These are phyloP conservation scores for Poecilia latipinna DNA, from an alignment of 2,113 vertebrate species.

Conservation along the genomic window DNA sequence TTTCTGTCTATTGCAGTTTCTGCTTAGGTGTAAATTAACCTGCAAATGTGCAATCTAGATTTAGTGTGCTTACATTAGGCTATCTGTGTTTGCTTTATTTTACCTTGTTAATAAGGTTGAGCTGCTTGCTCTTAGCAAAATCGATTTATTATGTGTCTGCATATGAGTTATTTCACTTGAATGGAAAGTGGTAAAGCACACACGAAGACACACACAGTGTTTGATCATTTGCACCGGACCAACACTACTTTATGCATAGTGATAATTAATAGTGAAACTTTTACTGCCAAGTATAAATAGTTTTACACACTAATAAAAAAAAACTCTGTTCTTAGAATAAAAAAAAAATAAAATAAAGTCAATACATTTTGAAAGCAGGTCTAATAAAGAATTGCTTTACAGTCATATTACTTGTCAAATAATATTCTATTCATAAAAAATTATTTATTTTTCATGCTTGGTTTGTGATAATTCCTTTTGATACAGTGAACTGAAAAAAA, in stretches of 20 bases:
- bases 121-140: slow-evolving; percentile 14
- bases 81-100: slow-evolving; percentile 27
- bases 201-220: neutral
- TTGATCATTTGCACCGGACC: neutral
- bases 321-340: too few species aligned
- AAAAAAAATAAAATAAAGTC: too few species aligned
- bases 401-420: neutral
- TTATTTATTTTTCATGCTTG: slow-evolving; percentile 9
- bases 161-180: neutral
- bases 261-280: neutral
- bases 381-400: too few species aligned
- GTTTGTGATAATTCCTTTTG: slow-evolving; percentile 25
- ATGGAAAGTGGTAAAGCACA: neutral
- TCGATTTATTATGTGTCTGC: neutral
- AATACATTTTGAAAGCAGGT: too few species aligned
- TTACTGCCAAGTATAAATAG: too few species aligned
- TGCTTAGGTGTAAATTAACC: slow-evolving; percentile 15
- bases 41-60: slow-evolving; percentile 26
- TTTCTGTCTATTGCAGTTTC: slow-evolving; percentile 22
- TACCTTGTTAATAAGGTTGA: slow-evolving; percentile 16
- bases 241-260: neutral
- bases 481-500: neutral
- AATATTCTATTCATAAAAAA: slow-evolving; percentile 2
- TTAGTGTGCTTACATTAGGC: slow-evolving; percentile 23
- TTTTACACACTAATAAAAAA: too few species aligned